Conservation (phyloP, 2,888 invertebrate genomes). For the Disparrhopalites patrizii region DNA sequence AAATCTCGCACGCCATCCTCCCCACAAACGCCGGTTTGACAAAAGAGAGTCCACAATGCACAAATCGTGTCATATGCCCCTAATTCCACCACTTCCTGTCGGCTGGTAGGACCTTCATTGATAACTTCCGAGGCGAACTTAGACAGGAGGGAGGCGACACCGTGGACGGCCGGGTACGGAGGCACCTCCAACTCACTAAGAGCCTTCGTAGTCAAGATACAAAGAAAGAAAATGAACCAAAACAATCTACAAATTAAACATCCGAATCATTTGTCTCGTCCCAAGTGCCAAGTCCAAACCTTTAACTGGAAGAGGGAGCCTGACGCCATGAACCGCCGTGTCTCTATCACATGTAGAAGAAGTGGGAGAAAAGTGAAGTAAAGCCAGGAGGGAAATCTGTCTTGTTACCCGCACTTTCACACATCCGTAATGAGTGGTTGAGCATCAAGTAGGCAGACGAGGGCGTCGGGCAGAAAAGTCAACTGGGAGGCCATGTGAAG, state of each 20-base stretch:
- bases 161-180: background rate
- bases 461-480: no score
- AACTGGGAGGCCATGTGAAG: no score
- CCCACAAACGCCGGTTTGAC: conserved; percentile 35
- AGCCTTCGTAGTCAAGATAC: background rate
- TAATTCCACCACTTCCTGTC: conserved; percentile 26
- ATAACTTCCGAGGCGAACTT: conserved; percentile 4
- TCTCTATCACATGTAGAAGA: no score
- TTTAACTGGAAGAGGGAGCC: background rate
- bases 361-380: no score
- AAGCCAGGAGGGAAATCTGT: no score
- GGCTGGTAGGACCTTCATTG: conserved; percentile 15
- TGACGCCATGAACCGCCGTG: background rate
- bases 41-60: conserved; percentile 36
- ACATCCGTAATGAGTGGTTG: no score
- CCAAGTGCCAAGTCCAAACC: no score
- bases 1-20: conserved; percentile 15
- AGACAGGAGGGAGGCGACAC: background rate
- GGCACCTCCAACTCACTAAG: conserved; percentile 1
- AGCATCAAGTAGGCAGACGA: no score
- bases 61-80: conserved; percentile 36
- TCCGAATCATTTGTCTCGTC: background rate
- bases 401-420: no score
- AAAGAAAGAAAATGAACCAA: background rate
- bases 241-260: background rate